A percentile compares a stretch with the other conserved stretches of the same genome.
Evolutionary conservation across 1,140 invertebrate species (phyloP).

Genomic region (Trichonephila clavipes): DNA sequence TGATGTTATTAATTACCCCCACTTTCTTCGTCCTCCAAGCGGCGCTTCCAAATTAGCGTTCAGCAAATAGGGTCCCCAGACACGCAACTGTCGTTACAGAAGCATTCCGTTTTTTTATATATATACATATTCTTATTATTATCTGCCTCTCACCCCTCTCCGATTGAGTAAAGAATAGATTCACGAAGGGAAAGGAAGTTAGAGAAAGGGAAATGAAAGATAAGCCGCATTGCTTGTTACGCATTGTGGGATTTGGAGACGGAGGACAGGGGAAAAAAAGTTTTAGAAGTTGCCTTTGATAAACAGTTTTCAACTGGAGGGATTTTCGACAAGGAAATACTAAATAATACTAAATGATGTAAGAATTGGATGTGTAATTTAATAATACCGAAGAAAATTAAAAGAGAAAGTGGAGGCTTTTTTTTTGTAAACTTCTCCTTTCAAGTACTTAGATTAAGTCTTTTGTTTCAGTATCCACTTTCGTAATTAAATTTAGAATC

Average conservation of each 20-base stretch:
- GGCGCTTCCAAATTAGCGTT: conserved; percentile 40
- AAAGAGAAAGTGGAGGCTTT: not conserved
- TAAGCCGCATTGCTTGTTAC: conserved; percentile 19
- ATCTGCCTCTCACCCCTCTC: not conserved
- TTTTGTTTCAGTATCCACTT: not conserved
- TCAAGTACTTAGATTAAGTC: not conserved
- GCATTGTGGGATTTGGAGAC: not conserved
- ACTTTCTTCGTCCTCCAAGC: conserved; percentile 48
- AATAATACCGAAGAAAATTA: not conserved
- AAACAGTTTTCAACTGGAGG: not conserved
- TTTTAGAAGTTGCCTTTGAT: not conserved
- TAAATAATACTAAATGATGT: not conserved
- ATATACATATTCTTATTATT: not conserved
- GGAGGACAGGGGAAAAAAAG: not conserved
- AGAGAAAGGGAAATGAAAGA: conserved; percentile 20
- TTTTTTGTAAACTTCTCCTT: not conserved
- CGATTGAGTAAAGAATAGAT: conserved; percentile 28
- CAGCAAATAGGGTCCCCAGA: conserved; percentile 29
- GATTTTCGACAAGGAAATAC: not conserved
- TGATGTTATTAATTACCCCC: conserved; percentile 75
- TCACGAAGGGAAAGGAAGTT: not conserved
- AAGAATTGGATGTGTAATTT: not conserved
- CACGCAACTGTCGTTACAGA: conserved; percentile 30
- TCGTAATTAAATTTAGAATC: not conserved
- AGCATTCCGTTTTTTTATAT: not conserved